A percentile compares a stretch with the other conserved stretches of the same genome.
phyloP scores from a whole-genome alignment of 37 sponge, comb jelly and placozoan species.

The Beroe forskalii region DNA sequence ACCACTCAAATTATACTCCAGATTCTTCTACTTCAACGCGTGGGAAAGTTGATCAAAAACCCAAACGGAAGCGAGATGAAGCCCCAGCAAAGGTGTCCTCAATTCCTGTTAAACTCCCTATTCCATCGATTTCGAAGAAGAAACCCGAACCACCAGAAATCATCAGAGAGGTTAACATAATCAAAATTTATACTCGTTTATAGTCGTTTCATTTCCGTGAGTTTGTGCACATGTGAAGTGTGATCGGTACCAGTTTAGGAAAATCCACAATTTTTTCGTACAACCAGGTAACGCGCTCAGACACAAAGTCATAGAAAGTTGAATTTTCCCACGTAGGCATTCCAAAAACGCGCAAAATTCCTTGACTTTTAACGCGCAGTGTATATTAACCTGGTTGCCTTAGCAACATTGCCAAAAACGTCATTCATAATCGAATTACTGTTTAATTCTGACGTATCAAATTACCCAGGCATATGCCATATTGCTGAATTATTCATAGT shows the following conservation, averaged over 20 bases:
- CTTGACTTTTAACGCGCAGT: conserved; percentile 1
- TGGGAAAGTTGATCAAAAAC: conserved; percentile 10
- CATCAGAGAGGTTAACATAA: conserved; percentile 59
- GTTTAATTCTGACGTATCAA: too few species aligned
- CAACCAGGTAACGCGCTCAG: neutral
- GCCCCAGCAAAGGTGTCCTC: neutral
- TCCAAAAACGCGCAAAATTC: neutral
- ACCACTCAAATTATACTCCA: neutral
- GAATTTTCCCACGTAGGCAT: neutral
- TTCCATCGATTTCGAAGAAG: conserved; percentile 32
- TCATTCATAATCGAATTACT: too few species aligned
- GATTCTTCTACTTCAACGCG: neutral
- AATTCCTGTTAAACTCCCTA: conserved; percentile 14
- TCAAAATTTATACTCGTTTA: too few species aligned
- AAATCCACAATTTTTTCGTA: neutral
- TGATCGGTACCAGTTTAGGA: too few species aligned
- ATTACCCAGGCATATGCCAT: too few species aligned
- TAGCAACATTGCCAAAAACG: conserved; percentile 21
- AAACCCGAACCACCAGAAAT: neutral
- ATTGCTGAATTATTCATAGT: too few species aligned
- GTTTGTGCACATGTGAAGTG: too few species aligned
- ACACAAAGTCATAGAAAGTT: neutral
- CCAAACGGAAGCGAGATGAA: conserved; percentile 43
- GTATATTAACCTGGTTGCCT: neutral
- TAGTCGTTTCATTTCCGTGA: too few species aligned